Evolutionary conservation across 2,113 vertebrate genomes (phyloP).

Genomic region (Apus apus): DNA sequence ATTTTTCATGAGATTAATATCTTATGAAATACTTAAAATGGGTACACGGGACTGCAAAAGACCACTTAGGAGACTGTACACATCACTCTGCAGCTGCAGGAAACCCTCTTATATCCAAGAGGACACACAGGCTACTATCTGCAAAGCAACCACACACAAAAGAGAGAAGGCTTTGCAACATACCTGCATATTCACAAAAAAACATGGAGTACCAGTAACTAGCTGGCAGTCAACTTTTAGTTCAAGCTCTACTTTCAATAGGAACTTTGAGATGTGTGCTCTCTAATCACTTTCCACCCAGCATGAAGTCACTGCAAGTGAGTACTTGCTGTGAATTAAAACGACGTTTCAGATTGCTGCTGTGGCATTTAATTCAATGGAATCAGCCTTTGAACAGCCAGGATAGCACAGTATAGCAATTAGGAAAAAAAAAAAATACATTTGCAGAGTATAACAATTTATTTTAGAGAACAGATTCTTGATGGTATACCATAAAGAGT

Average conservation of each 20-base stretch:
- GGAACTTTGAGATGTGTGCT: neutral
- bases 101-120: neutral
- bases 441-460: neutral
- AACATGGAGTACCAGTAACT: neutral
- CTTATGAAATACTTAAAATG: neutral
- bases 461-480: neutral
- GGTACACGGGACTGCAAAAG: neutral
- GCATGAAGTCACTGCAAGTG: neutral
- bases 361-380: neutral
- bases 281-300: constrained; percentile 27
- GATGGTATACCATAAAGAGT: neutral
- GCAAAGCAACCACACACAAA: neutral
- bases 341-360: neutral
- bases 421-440: neutral
- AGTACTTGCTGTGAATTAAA: neutral
- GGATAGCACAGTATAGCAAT: neutral
- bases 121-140: neutral
- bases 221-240: neutral
- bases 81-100: neutral
- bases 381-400: neutral
- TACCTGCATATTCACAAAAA: neutral
- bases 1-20: neutral
- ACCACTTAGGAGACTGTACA: neutral
- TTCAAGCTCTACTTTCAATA: neutral
- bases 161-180: neutral